Evolutionary conservation across 2,113 vertebrate species (phyloP), one percentile per base, ranked within the genome.

Genomic region (Meriones unguiculatus): DNA sequence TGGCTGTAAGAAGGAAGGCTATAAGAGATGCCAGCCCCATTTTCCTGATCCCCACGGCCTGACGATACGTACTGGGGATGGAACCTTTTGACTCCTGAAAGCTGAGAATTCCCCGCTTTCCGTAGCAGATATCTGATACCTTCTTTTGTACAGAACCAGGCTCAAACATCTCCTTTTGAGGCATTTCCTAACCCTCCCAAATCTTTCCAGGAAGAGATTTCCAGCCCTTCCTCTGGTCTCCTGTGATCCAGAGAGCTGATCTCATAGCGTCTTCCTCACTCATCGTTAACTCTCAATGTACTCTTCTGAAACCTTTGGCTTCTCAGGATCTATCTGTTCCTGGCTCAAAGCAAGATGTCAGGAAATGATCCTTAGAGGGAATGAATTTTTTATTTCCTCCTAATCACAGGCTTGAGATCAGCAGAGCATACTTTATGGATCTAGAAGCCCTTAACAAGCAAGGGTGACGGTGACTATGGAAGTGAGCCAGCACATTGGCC

Each of bases 91-190:
- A 69, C 57, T 93, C 87, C 38, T 46, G 64, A 90, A 94, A 96
- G 57, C 92, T 96, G 96, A 97, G 95, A 94, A 65, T 54, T 91
- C 80, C 70, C 73, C 64, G 59, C 32, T 65, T 78, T 75, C 87
- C 64, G 46, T 38, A 65, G 50, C 73, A 78, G 90, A 41, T 69
- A 91, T n/a, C 54, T 52, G 84, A 91, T 75, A 73, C 6, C 35
- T 69, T 13, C 41, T 77, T 69, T 81, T 46, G 81, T 69, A 38
- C 95, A 93, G 41, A 91, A 64, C 69, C 38, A 35, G 73, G 35
- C 77, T 95, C 69, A 12, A 59, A 46, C 24, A 35, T 38, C 25
- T 65, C 73, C 73, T 90, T 46, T 46, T n/a, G 75, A 90, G 88
- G 76, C 22, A 52, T 88, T 52, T 75, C 0, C 1, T 89, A 67